Percentiles rank a stretch among this genome's conserved stretches.
Evolutionary conservation across 2,113 vertebrate genomes (phyloP).

Genomic region (Dicerorhinus sumatrensis): DNA sequence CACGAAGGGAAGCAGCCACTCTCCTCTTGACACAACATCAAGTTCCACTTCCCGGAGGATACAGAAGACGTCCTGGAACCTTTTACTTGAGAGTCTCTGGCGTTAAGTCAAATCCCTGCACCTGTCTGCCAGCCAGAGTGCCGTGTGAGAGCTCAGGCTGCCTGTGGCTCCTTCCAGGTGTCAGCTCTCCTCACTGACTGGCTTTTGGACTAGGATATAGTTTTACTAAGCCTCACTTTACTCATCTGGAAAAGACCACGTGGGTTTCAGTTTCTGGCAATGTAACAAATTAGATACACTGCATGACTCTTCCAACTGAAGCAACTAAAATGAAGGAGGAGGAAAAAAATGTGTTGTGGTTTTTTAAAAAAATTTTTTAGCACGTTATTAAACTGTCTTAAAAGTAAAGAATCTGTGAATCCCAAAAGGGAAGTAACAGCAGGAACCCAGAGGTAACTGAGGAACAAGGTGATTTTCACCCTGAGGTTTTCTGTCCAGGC

Average conservation of each 20-base stretch:
- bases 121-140: neutral
- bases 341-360: neutral
- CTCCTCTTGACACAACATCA: neutral
- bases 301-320: neutral
- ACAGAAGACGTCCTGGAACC: neutral
- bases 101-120: neutral
- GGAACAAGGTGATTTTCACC: neutral
- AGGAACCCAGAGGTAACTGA: neutral
- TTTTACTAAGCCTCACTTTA: neutral
- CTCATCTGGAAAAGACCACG: neutral
- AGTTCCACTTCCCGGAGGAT: neutral
- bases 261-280: neutral
- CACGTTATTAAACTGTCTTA: neutral
- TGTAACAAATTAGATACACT: neutral
- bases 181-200: neutral
- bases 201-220: neutral
- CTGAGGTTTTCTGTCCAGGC: neutral
- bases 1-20: neutral
- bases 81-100: neutral
- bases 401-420: constrained; percentile 22
- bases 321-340: neutral
- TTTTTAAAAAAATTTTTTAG: neutral
- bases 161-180: neutral
- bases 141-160: neutral
- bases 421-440: neutral